Conservation (phyloP, 2,888 invertebrate species). For the Cyrtodaria siliqua region DNA sequence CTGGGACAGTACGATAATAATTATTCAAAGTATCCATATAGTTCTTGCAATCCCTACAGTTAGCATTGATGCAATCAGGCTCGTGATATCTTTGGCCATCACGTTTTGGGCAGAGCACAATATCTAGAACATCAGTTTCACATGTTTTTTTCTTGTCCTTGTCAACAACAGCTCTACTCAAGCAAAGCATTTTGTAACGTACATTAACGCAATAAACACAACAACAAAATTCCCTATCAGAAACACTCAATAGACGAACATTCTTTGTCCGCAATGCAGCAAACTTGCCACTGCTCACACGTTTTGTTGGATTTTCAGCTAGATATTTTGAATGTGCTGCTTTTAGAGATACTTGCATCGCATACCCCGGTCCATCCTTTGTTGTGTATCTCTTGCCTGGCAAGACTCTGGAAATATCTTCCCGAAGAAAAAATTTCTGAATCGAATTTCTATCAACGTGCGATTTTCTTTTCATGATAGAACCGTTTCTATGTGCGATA, state of each 20-base stretch:
- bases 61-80: conserved; percentile 34
- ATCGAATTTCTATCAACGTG: conserved; percentile 25
- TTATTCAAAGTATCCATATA: conserved; percentile 28
- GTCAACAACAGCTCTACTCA: conserved; percentile 23
- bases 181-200: conserved; percentile 32
- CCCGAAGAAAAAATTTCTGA: conserved; percentile 28
- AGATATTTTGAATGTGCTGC: conserved; percentile 36
- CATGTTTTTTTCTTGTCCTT: conserved; percentile 32
- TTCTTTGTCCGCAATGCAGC: conserved; percentile 36
- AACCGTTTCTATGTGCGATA: conserved; percentile 27
- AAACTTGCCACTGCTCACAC: conserved; percentile 41
- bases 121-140: conserved; percentile 45
- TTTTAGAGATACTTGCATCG: conserved; percentile 35
- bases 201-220: conserved; percentile 45
- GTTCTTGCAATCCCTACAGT: conserved; percentile 34
- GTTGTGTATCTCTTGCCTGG: conserved; percentile 38
- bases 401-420: conserved; percentile 40
- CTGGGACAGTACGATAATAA: conserved; percentile 15
- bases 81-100: conserved; percentile 32
- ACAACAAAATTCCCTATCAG: conserved; percentile 34
- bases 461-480: conserved; percentile 31
- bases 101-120: conserved; percentile 40
- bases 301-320: conserved; percentile 28
- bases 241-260: conserved; percentile 29
- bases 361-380: conserved; percentile 41